These are phyloP conservation scores for Ditylenchus weischeri DNA, from an alignment of 2,888 invertebrate species.

Conservation along the genomic window DNA sequence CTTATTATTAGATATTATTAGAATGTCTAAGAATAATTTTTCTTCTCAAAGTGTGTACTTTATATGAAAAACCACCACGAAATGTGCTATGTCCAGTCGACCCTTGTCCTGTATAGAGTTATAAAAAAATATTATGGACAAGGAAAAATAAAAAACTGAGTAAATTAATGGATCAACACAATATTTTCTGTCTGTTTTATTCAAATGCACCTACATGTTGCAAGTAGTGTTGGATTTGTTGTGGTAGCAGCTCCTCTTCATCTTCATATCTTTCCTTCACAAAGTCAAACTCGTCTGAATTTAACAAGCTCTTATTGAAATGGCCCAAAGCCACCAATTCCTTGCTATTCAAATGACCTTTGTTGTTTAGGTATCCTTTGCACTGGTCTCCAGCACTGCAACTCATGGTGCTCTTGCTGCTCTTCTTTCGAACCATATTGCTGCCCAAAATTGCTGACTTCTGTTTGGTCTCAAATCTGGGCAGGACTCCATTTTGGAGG, in stretches of 20 bases:
- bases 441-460: conserved; percentile 5
- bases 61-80: too few relatives aligned
- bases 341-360: conserved; percentile 23
- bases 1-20: too few relatives aligned
- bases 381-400: conserved; percentile 20
- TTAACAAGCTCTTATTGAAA: conserved; percentile 22
- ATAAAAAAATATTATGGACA: too few relatives aligned
- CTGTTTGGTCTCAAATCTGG: conserved; percentile 13
- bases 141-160: too few relatives aligned
- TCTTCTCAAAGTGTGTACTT: too few relatives aligned
- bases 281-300: conserved; percentile 27
- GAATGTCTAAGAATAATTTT: too few relatives aligned
- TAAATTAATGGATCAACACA: not conserved
- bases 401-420: conserved; percentile 7
- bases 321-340: conserved; percentile 20
- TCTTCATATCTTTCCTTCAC: conserved; percentile 20
- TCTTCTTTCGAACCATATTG: not conserved
- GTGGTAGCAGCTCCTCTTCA: conserved; percentile 25
- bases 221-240: conserved; percentile 24
- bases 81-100: too few relatives aligned
- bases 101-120: too few relatives aligned
- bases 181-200: not conserved
- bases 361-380: conserved; percentile 22
- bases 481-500: conserved; percentile 23
- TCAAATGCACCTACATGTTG: conserved; percentile 15